Evolutionary conservation across 2,113 vertebrate genomes (phyloP), one percentile per base, ranked within the genome.

Genomic region (Ardeotis arabs): DNA sequence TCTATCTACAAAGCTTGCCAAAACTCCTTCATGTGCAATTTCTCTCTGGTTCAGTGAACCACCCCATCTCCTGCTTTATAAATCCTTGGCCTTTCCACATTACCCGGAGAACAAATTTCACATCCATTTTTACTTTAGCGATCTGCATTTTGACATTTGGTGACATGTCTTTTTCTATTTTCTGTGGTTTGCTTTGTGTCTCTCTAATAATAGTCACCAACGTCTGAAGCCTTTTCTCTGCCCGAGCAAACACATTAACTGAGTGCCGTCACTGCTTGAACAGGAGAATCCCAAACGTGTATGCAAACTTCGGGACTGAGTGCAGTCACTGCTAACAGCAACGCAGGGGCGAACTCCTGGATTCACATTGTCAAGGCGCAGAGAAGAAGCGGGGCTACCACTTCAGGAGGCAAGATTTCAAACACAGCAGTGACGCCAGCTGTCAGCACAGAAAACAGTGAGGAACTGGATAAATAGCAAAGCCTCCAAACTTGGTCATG

Each of bases 61-160:
- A 52, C 37, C 63, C n/a, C 62, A 9, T 64, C 29, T 23, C 47
- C 45, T 53, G 62, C 58, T 84, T 95, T 97, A 87, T 93, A 97
- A 94, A 92, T 41, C 69, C 70, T 60, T 69, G 33, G 47, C 31
- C 45, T 85, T 80, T 68, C 63, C 94, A 68, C 56, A 50, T 58
- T 90, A 75, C 50, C 47, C 6, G 2, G 37, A 56, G 60, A 94
- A 89, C 59, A 81, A 87, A 96, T 78, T 83, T 56, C 77, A 88
- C 31, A 62, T 79, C 66, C 64, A 64, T 31, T 76, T 82, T 73
- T 81, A 94, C 60, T 87, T 91, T 24, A 62, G 78, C 2, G 9
- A 93, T 72, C 81, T 83, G 87, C 60, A 85, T 93, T 96, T 77
- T 96, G 91, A 90, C 81, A 84, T 91, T 87, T 89, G 93, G 70